These are phyloP conservation scores for Drosophila neoperkinsi DNA, from an alignment of 2,888 invertebrate species.

Conservation along the genomic window DNA sequence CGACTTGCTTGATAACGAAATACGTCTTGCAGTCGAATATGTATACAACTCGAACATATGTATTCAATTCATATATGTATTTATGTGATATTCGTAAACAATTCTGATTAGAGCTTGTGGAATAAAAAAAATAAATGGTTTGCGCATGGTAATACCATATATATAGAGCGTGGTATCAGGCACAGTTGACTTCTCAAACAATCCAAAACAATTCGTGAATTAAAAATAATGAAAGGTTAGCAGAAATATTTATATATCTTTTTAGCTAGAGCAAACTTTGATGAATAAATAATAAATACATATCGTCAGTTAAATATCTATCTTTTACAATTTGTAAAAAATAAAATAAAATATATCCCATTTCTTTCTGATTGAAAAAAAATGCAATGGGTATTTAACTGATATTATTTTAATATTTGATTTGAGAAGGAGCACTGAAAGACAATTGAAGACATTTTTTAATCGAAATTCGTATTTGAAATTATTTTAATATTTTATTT, in stretches of 20 bases:
- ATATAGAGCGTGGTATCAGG: neutral
- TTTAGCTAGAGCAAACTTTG: neutral
- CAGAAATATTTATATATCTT: neutral
- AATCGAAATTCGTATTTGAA: neutral
- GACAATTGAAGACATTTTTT: neutral
- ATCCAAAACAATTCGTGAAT: too few relatives aligned
- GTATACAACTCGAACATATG: neutral
- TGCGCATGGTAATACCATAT: neutral
- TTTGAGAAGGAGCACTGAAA: neutral
- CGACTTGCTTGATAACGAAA: conserved; percentile 63
- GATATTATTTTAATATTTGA: neutral
- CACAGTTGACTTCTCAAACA: neutral
- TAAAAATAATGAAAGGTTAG: too few relatives aligned
- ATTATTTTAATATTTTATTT: neutral
- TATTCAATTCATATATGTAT: conserved; percentile 16
- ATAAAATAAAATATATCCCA: neutral
- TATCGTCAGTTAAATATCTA: neutral
- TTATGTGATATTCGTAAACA: conserved; percentile 5
- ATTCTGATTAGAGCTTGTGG: conserved; percentile 12
- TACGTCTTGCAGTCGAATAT: conserved; percentile 47
- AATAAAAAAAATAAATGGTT: neutral
- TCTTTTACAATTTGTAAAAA: neutral
- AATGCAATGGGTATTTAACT: neutral
- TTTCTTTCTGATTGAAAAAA: neutral
- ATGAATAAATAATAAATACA: neutral